phyloP scores from a whole-genome alignment of 2,888 invertebrate species.

The Mellilla xanthometata region DNA sequence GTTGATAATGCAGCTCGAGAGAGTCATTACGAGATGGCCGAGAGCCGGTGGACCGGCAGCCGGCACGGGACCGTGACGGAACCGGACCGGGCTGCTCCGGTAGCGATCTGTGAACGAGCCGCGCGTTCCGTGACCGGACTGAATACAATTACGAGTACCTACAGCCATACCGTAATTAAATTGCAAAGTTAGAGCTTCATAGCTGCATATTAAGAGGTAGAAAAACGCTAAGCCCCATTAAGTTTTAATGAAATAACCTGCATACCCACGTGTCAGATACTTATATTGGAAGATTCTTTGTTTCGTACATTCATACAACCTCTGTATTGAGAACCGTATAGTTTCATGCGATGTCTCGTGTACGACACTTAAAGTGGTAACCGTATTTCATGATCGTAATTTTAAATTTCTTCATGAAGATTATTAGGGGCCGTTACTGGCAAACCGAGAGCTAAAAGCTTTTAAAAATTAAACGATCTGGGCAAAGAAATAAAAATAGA shows the following conservation, averaged over 20 bases:
- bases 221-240: slow-evolving; percentile 46
- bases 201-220: slow-evolving; percentile 53
- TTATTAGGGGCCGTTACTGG: not conserved
- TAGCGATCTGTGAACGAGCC: slow-evolving; percentile 44
- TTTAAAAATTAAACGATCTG: slow-evolving; percentile 3
- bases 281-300: slow-evolving; percentile 16
- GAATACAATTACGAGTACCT: slow-evolving; percentile 56
- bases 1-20: slow-evolving; percentile 43
- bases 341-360: not conserved
- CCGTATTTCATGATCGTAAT: not conserved
- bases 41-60: slow-evolving; percentile 18
- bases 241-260: slow-evolving; percentile 53
- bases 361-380: not conserved
- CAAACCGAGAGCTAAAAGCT: slow-evolving; percentile 3
- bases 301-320: slow-evolving; percentile 8
- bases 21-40: slow-evolving; percentile 41
- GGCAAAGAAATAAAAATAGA: slow-evolving; percentile 29
- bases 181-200: slow-evolving; percentile 57
- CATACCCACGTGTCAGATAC: slow-evolving; percentile 27
- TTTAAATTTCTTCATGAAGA: not conserved
- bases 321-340: not conserved
- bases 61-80: slow-evolving; percentile 4
- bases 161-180: slow-evolving; percentile 57
- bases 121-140: slow-evolving; percentile 42
- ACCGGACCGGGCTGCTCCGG: slow-evolving; percentile 27